Base-by-base conservation (phyloP, 2,888 invertebrate species). In the Notocelia uddmanniana region DNA sequence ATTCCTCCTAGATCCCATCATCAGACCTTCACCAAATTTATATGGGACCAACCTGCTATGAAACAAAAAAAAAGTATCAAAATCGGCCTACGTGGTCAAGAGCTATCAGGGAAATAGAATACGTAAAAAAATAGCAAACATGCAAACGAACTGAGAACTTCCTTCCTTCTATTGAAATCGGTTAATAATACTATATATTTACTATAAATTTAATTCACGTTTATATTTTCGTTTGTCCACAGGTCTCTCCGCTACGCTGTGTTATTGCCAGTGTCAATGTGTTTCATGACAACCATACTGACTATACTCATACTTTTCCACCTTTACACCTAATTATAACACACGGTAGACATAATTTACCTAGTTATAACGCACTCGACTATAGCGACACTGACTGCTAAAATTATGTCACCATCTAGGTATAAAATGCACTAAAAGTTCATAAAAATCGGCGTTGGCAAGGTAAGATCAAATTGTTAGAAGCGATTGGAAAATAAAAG, bases 231-330 rank as follows among this genome's bases (percentile, higher is more conserved):
- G 74, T 37, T 66, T 78, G 66, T 77, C 50, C 66, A 23, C 90
- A 95, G 96, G 90, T 96, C 95, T 81, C 94, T 96, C 86, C 95
- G 96, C 81, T 94, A 96, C 84, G 94, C 96, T 88, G 95, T 96
- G 89, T 95, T 96, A 86, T 93, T 96, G 89, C 96, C 96, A 86
- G 95, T 96, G 85, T 94, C 96, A 78, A 95, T 96, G 91, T 95
- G 95, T 90, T 96, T 96, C 89, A 95, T 96, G 91, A 96, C 96
- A 94, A 96, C 96, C 76, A 95, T 96, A 91, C 94, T 96, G 92
- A 96, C 96, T 87, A 95, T 96, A 87, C 94, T 96, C 85, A 94
- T 96, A 94, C 94, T 96, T 85, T 95, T 96, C 86, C 96, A 95
- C 88, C 87, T 95, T 84, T 95, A 95, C 93, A 94, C 94, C 79